A percentile compares a stretch with the other conserved stretches of the same genome.
phyloP scores from a whole-genome alignment of 2,113 vertebrate genomes.

The Cacatua alba region DNA sequence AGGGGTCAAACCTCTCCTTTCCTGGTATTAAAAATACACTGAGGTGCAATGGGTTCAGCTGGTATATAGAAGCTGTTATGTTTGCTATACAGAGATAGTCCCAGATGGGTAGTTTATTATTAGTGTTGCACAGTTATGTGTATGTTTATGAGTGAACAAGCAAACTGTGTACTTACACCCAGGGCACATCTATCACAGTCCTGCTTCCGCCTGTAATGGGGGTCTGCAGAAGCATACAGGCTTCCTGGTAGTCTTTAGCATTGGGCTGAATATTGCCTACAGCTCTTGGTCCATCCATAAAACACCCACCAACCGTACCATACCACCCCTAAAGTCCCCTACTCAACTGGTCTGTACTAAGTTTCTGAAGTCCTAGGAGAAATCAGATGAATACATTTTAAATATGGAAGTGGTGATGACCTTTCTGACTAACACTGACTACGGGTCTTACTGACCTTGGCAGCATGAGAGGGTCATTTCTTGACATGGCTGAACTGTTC shows the following conservation, averaged over 20 bases:
- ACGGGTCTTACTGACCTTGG: conserved; percentile 65
- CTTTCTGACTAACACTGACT: conserved; percentile 6
- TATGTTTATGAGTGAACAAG: not conserved
- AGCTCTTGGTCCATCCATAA: not conserved
- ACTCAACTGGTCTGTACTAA: not conserved
- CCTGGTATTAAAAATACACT: not conserved
- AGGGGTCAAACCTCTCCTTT: not conserved
- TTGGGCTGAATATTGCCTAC: not conserved
- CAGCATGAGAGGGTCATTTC: conserved; percentile 61
- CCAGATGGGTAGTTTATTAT: not conserved
- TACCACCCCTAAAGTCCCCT: not conserved
- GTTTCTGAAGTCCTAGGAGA: not conserved
- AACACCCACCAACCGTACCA: not conserved
- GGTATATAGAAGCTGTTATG: not conserved
- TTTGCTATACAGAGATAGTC: not conserved
- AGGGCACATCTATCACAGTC: not conserved
- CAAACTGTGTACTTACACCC: not conserved
- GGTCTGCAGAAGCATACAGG: not conserved
- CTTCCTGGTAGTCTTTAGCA: not conserved
- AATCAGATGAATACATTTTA: not conserved
- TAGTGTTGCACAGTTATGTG: not conserved
- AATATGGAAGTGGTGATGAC: not conserved
- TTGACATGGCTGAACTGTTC: conserved; percentile 75
- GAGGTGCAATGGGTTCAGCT: not conserved
- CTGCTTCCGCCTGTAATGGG: not conserved